Evolutionary conservation across 2,888 invertebrate species (phyloP), one percentile per base, ranked within the genome.

Genomic region (Vesta saturnalis): DNA sequence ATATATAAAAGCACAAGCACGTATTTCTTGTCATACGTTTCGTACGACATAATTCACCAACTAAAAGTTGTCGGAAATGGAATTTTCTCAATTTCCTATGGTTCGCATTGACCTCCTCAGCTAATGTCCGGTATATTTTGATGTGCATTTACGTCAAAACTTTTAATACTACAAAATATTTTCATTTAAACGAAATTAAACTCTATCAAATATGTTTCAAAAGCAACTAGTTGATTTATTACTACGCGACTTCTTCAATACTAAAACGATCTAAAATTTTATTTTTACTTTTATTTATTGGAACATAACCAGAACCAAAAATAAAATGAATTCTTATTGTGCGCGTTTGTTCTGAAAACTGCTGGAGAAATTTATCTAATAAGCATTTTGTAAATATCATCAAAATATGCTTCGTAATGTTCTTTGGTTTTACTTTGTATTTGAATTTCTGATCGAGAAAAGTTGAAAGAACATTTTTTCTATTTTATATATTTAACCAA

Each of bases 41-140:
- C 59, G 55, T 57, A 71, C 59, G 66, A 66, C 63, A 68, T 67
- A 70, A 70, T 67, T 68, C 47, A 63, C 67, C 64, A 65, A 64
- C 67, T 71, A 73, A 71, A 72, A 67, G 67, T 64, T 67, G 69
- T 73, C 77, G 79, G 79, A 80, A 80, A 82, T 82, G 76, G 81
- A 81, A 80, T 82, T 82, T 82, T 82, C 80, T 80, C 81, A 82
- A 82, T 82, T 82, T 82, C 82, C 82, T 81, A 80, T 77, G 76
- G 77, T 73, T 78, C 78, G 74, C 76, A 80, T 77, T 78, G 78
- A 78, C 76, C 75, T 39, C 61, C 62, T 62, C 47, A 63, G 58
- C 62, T 59, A 72, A 72, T 72, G 72, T 59, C 67, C 68, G 67
- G 56, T 54, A 64, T 60, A 69, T 61, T 72, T 69, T 60, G 65